phyloP scores from a whole-genome alignment of 2,113 vertebrate genomes.

The Chloroceryle aenea region DNA sequence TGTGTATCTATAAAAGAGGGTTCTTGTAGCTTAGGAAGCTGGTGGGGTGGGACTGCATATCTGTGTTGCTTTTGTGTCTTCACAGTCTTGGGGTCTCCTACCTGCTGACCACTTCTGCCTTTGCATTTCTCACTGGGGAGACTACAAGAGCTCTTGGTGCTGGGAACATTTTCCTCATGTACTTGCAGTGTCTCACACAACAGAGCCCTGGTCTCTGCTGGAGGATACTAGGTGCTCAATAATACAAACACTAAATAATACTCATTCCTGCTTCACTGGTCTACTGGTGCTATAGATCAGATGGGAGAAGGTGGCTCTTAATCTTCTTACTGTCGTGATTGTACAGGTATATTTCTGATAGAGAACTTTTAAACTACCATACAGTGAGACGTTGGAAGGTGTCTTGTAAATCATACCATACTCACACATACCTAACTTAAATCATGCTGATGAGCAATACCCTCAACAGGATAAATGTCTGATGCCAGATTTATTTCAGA shows the following conservation, averaged over 20 bases:
- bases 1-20: neutral
- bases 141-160: neutral
- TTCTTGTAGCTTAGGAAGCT: neutral
- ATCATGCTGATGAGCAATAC: conserved; percentile 56
- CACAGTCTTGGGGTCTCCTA: neutral
- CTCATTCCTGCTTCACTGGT: neutral
- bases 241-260: conserved; percentile 12
- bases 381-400: conserved; percentile 26
- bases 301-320: neutral
- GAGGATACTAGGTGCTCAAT: neutral
- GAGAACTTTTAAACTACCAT: conserved; percentile 52
- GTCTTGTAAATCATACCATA: conserved; percentile 52
- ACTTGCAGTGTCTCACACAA: neutral
- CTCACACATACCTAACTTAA: conserved; percentile 50
- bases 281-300: conserved; percentile 11
- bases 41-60: neutral
- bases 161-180: neutral
- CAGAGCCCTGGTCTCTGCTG: neutral
- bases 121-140: neutral
- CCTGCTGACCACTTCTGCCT: neutral
- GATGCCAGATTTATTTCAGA: conserved; percentile 49
- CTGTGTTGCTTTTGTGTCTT: neutral
- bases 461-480: conserved; percentile 25
- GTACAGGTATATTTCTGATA: conserved; percentile 35
- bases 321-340: conserved; percentile 31